Evolutionary conservation across 2,113 vertebrate genomes (phyloP).

Genomic region (Pogona vitticeps): DNA sequence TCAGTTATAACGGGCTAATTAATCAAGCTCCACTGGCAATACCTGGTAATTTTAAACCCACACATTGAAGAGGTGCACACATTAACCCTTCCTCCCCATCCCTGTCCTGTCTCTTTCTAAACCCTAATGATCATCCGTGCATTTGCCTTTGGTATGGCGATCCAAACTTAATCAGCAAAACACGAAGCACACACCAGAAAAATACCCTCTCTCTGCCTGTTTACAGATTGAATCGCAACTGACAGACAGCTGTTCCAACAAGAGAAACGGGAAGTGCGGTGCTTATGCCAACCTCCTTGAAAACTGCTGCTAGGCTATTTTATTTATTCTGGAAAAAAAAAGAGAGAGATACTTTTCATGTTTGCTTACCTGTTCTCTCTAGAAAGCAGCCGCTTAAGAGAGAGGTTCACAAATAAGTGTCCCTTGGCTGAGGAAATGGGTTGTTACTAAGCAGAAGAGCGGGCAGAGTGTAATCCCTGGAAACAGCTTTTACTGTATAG

Average conservation of each 20-base stretch:
- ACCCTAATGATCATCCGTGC: slow-evolving; percentile 18
- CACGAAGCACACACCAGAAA: slow-evolving; percentile 29
- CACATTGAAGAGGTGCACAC: slow-evolving; percentile 17
- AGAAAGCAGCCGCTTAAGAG: slow-evolving; percentile 53
- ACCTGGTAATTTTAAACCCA: slow-evolving; percentile 41
- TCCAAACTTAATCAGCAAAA: slow-evolving; percentile 34
- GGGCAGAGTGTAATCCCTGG: slow-evolving; percentile 22
- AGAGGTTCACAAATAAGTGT: slow-evolving; percentile 1
- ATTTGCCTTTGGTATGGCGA: neutral
- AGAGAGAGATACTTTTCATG: neutral
- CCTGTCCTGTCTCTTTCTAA: slow-evolving; percentile 23
- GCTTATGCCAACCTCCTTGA: neutral
- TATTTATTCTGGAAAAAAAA: slow-evolving; percentile 14
- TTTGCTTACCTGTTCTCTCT: slow-evolving; percentile 67
- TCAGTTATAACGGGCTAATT: slow-evolving; percentile 26
- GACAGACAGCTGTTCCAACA: slow-evolving; percentile 25
- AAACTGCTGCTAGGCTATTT: neutral
- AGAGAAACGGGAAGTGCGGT: neutral
- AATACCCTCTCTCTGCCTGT: neutral
- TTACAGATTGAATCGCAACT: slow-evolving; percentile 35
- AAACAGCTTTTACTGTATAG: slow-evolving; percentile 23
- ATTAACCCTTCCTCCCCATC: neutral
- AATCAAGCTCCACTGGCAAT: slow-evolving; percentile 31
- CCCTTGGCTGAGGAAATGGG: neutral
- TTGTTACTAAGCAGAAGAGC: slow-evolving; percentile 41